A percentile compares a stretch with the other conserved stretches of the same genome.
phyloP scores from a whole-genome alignment of 1,140 invertebrate species.

The Lordiphosa collinella region DNA sequence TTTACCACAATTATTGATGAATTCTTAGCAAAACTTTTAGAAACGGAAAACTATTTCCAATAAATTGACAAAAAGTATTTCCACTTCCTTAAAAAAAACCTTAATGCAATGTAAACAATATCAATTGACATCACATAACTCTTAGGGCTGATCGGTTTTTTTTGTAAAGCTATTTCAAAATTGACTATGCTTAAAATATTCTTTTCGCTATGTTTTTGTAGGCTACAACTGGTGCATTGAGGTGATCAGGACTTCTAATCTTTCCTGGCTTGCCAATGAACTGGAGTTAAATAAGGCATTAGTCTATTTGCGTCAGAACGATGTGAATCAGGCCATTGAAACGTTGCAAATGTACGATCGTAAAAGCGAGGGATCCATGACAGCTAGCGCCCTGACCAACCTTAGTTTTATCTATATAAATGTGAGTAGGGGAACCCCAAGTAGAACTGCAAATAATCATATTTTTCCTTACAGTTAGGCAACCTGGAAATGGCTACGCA shows the following conservation, averaged over 20 bases:
- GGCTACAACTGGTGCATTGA: conserved; percentile 88
- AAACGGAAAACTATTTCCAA: too few relatives aligned
- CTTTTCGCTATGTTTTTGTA: conserved; percentile 35
- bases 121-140: too few relatives aligned
- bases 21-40: too few relatives aligned
- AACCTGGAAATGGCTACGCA: conserved; percentile 91
- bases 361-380: conserved; percentile 91
- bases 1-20: too few relatives aligned
- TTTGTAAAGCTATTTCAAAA: too few relatives aligned
- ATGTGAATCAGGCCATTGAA: conserved; percentile 90
- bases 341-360: conserved; percentile 94
- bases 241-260: conserved; percentile 89
- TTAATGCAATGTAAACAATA: too few relatives aligned
- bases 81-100: too few relatives aligned
- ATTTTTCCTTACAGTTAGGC: conserved; percentile 84
- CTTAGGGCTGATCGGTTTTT: too few relatives aligned
- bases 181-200: too few relatives aligned
- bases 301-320: conserved; percentile 91
- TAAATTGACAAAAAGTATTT: too few relatives aligned
- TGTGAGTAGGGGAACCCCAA: conserved; percentile 80
- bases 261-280: conserved; percentile 90
- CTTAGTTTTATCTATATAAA: conserved; percentile 93
- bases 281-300: conserved; percentile 97
- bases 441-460: not conserved
- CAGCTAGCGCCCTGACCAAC: conserved; percentile 93